Evolutionary conservation across 2,888 invertebrate species (phyloP).

Genomic region (Phymatocera aterrima): DNA sequence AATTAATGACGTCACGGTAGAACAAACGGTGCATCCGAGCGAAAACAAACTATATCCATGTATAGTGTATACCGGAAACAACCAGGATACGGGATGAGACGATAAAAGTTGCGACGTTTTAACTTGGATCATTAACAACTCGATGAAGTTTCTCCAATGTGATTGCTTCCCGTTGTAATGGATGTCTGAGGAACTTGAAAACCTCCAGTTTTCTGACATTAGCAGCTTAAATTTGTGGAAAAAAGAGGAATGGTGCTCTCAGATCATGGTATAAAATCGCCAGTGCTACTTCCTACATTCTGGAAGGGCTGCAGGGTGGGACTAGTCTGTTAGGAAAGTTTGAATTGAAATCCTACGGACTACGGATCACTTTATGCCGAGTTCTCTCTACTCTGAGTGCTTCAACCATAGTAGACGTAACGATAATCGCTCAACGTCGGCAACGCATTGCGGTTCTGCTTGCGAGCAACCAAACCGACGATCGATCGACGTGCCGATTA

Average conservation of each 20-base stretch:
- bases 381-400: slow-evolving; percentile 21
- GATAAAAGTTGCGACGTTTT: slow-evolving; percentile 4
- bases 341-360: slow-evolving; percentile 17
- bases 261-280: neutral
- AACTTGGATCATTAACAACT: neutral
- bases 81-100: neutral
- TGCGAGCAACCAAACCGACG: slow-evolving; percentile 29
- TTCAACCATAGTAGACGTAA: slow-evolving; percentile 18
- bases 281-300: neutral
- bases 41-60: neutral
- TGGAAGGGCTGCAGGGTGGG: neutral
- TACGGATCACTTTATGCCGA: slow-evolving; percentile 30
- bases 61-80: neutral
- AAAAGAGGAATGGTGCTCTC: neutral
- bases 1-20: slow-evolving; percentile 28
- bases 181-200: neutral
- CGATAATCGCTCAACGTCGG: slow-evolving; percentile 33
- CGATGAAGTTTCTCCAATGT: neutral
- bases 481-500: slow-evolving; percentile 21
- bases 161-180: too few relatives aligned
- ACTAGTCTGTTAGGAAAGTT: slow-evolving; percentile 9
- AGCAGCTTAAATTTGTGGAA: neutral
- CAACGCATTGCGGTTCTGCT: slow-evolving; percentile 21
- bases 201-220: neutral
- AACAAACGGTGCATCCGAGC: neutral